Percentiles rank a stretch among this genome's conserved stretches.
These are phyloP conservation scores for Dryocosmus kuriphilus DNA, from an alignment of 2,888 invertebrate species.

Conservation along the genomic window DNA sequence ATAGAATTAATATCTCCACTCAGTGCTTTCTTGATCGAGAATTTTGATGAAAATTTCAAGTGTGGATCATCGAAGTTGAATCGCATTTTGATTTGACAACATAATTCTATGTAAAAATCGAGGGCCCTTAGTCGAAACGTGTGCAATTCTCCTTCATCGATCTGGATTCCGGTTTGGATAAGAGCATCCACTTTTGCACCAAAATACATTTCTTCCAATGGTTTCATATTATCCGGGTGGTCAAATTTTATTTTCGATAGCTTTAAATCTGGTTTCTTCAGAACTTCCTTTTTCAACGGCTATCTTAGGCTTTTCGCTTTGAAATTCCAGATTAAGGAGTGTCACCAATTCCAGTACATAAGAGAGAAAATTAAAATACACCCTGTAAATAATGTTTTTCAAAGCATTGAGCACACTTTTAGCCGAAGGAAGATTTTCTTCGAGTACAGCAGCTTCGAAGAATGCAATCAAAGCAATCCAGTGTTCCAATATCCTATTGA, in stretches of 20 bases:
- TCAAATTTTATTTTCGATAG: not conserved
- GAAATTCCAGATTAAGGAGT: not conserved
- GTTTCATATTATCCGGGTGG: not conserved
- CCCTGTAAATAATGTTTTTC: not conserved
- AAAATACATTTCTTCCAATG: too few relatives aligned
- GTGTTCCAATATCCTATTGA: not conserved
- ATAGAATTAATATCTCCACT: too few relatives aligned
- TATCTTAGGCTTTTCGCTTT: too few relatives aligned
- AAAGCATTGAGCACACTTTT: not conserved
- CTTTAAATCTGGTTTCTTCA: not conserved
- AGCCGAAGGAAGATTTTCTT: not conserved
- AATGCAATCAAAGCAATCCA: not conserved
- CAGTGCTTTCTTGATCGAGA: too few relatives aligned
- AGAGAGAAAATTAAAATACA: conserved; percentile 1
- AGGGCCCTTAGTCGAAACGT: not conserved
- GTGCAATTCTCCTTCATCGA: not conserved
- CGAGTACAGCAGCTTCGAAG: too few relatives aligned
- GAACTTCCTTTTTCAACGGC: not conserved
- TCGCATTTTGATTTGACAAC: too few relatives aligned
- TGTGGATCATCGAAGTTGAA: too few relatives aligned
- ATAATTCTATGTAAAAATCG: too few relatives aligned
- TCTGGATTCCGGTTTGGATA: not conserved
- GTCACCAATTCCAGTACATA: not conserved
- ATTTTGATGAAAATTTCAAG: too few relatives aligned
- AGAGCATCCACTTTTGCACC: too few relatives aligned